A percentile compares a stretch with the other conserved stretches of the same genome.
phyloP scores from a whole-genome alignment of 2,888 invertebrate species.

The Lasius platythorax region DNA sequence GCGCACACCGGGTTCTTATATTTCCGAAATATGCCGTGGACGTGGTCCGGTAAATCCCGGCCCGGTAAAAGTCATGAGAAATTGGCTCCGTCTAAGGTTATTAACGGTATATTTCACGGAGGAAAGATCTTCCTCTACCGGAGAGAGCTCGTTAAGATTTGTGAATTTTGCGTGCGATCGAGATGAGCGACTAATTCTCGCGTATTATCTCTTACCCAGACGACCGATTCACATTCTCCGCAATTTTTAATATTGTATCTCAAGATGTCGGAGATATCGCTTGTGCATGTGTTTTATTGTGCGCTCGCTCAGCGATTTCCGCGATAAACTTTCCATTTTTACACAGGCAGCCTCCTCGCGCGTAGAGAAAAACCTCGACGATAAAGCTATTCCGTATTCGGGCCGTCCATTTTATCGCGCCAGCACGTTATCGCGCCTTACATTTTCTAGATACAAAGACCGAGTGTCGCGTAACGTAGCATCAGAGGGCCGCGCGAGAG shows the following conservation, averaged over 20 bases:
- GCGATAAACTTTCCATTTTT: conserved; percentile 75
- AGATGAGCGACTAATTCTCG: conserved; percentile 37
- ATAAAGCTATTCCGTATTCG: conserved; percentile 71
- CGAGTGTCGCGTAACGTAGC: conserved; percentile 52
- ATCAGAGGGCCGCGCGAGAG: conserved; percentile 2
- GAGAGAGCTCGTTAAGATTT: conserved; percentile 40
- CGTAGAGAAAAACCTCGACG: conserved; percentile 61
- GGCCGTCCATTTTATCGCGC: conserved; percentile 68
- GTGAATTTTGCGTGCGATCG: conserved; percentile 48
- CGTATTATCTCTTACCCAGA: conserved; percentile 43
- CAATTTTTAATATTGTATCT: conserved; percentile 43
- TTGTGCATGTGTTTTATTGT: conserved; percentile 57
- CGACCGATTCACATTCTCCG: conserved; percentile 20
- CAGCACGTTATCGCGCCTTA: conserved; percentile 71
- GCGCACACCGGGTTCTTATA: conserved; percentile 71
- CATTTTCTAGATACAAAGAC: conserved; percentile 70
- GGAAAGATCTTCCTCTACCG: conserved; percentile 10
- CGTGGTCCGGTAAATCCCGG: conserved; percentile 69
- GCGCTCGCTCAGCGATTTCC: conserved; percentile 44
- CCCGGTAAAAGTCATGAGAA: conserved; percentile 59
- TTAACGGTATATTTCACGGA: conserved; percentile 47
- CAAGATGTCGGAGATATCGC: conserved; percentile 45
- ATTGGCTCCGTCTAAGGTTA: conserved; percentile 59
- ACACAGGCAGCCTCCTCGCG: conserved; percentile 44
- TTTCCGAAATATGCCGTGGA: conserved; percentile 75